Evolutionary conservation across 2,888 invertebrate species (phyloP).

Genomic region (Stenchaetothrips biformis): DNA sequence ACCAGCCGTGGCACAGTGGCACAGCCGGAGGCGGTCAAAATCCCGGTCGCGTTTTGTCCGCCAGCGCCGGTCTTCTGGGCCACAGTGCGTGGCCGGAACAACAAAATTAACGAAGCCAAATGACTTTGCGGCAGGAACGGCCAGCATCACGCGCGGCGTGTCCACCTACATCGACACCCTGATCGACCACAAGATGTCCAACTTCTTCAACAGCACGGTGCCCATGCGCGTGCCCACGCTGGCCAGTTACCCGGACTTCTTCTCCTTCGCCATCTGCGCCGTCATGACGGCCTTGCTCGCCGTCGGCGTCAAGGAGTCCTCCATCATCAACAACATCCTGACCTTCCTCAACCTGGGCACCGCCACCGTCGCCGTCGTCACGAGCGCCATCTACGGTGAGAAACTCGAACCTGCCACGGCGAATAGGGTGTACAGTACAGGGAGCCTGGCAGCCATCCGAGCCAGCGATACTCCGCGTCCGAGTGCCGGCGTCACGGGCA

Average conservation of each 20-base stretch:
- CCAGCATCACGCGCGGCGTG: slow-evolving; percentile 68
- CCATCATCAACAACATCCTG: slow-evolving; percentile 85
- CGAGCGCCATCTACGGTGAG: slow-evolving; percentile 77
- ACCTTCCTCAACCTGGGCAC: slow-evolving; percentile 81
- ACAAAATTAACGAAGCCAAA: too few relatives aligned
- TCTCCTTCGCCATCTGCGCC: not conserved
- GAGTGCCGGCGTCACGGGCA: too few relatives aligned
- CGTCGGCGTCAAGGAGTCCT: slow-evolving; percentile 74
- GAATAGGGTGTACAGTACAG: too few relatives aligned
- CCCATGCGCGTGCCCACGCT: slow-evolving; percentile 57
- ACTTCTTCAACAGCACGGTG: slow-evolving; percentile 51
- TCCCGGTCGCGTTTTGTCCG: too few relatives aligned
- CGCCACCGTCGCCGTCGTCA: slow-evolving; percentile 72
- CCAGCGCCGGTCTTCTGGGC: too few relatives aligned
- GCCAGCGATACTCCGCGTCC: too few relatives aligned
- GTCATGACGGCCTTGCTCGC: slow-evolving; percentile 50
- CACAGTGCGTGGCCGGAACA: too few relatives aligned
- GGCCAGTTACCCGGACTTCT: not conserved
- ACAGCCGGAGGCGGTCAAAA: too few relatives aligned
- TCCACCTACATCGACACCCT: slow-evolving; percentile 68
- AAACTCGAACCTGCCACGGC: too few relatives aligned
- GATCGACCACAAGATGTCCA: slow-evolving; percentile 56
- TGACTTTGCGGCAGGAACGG: slow-evolving; percentile 55
- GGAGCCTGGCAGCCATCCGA: too few relatives aligned
- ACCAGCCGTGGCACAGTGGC: too few relatives aligned